Evolutionary conservation across 2,888 invertebrate species (phyloP), one percentile per base, ranked within the genome.

Genomic region (Temnothorax ravouxi): DNA sequence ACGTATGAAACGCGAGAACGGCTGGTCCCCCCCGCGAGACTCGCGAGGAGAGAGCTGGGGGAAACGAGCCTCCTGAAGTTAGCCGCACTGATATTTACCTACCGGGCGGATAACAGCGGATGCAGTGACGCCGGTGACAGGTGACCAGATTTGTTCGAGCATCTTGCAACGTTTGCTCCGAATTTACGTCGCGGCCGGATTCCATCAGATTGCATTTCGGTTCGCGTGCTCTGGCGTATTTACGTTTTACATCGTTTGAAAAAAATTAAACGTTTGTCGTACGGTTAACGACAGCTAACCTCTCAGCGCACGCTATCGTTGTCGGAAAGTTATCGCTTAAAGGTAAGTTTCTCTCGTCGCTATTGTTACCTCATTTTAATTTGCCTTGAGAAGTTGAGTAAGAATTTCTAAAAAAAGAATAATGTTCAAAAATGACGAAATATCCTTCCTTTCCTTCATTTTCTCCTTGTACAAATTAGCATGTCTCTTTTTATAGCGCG

Each of bases 201-300:
- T 21, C 1, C 0, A 9, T 41, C 21, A 18, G 72, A 3, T 41
- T 59, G 3, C 11, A 29, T 13, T 66, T 25, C 1, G 11, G 4
- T n/a, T 29, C 29, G 8, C 21, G 25, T 41, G 29, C 13, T 29
- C 2, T 29, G 13, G 2, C 3, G 13, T 25, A 4, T 25, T 13
- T 52, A 4, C 13, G 21, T 74, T 21, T 34, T 8, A 3, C 25
- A 64, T 29, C n/a, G 25, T 41, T 67, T 5, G 13, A 21, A 34
- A 15, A 25, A 61, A 52, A 41, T 29, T 44, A n/a, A n/a, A 13
- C 25, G 2, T n/a, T 41, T 13, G 11, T 25, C 13, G 2, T 13
- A n/a, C n/a, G 3, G 8, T 66, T 11, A 29, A 76, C 34, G 15
- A 6, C n/a, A 29, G 41, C 41, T 77, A 77, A 77, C 76, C 76